A percentile compares a stretch with the other conserved stretches of the same genome.
These are phyloP conservation scores for Procavia capensis DNA, from an alignment of 2,113 vertebrate species.

Conservation along the genomic window DNA sequence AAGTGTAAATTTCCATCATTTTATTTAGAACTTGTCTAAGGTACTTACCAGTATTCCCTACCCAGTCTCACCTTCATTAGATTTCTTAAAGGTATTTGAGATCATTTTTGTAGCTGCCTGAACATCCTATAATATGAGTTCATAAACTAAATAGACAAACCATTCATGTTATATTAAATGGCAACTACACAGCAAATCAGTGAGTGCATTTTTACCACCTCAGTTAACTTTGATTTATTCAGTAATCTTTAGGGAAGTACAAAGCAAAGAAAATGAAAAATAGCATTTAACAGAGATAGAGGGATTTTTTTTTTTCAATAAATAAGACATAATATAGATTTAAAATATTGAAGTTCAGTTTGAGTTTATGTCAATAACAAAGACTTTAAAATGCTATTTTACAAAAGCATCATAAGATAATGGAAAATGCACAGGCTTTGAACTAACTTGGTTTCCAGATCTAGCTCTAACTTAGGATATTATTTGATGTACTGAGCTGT, in stretches of 20 bases:
- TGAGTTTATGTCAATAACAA: conserved; percentile 30
- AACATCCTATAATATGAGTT: not conserved
- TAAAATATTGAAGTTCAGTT: not conserved
- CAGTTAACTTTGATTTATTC: conserved; percentile 34
- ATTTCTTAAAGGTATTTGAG: not conserved
- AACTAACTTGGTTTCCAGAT: conserved; percentile 8
- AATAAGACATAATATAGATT: not conserved
- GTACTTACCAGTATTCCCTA: not conserved
- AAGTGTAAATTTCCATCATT: not conserved
- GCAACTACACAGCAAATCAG: not conserved
- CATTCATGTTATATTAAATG: conserved; percentile 8
- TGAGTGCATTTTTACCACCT: conserved; percentile 37
- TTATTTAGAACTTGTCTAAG: not conserved
- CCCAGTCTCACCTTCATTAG: not conserved
- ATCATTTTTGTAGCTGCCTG: not conserved
- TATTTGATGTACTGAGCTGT: conserved; percentile 27
- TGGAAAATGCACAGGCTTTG: conserved; percentile 10
- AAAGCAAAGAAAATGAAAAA: conserved; percentile 53
- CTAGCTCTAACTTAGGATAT: not conserved
- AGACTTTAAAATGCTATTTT: conserved; percentile 13
- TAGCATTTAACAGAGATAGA: not conserved
- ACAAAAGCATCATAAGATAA: conserved; percentile 10
- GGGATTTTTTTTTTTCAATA: not conserved
- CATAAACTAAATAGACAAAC: not conserved
- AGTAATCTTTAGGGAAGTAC: conserved; percentile 1